Evolutionary conservation across 2,888 invertebrate species (phyloP).

Genomic region (Erynnis tages): DNA sequence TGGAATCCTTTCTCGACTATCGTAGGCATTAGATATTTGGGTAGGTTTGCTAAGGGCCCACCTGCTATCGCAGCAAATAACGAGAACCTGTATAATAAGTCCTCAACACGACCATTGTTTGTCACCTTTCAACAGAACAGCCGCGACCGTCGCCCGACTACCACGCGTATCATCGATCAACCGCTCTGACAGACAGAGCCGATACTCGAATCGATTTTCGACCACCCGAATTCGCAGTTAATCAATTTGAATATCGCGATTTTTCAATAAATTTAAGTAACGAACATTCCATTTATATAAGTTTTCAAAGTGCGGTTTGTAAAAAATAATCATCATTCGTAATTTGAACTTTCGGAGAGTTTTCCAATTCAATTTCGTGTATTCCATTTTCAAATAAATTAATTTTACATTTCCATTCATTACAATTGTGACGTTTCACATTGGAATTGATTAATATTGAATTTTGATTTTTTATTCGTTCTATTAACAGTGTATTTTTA

Average conservation of each 20-base stretch:
- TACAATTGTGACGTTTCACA: too few species aligned
- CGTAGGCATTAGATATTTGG: neutral
- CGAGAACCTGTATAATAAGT: conserved; percentile 68
- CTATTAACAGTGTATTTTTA: neutral
- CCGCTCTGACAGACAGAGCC: conserved; percentile 44
- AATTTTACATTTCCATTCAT: too few species aligned
- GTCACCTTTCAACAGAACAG: conserved; percentile 62
- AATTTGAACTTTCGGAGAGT: conserved; percentile 1
- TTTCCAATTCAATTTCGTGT: neutral
- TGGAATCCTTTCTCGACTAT: too few species aligned
- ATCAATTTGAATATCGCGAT: conserved; percentile 3
- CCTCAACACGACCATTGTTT: conserved; percentile 62
- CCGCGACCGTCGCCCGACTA: conserved; percentile 56
- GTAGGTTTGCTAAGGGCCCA: conserved; percentile 45
- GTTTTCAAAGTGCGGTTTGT: neutral
- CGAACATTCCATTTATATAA: neutral
- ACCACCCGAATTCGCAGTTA: neutral
- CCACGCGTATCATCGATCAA: conserved; percentile 55
- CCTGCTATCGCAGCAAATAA: conserved; percentile 58
- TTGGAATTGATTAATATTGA: conserved; percentile 13
- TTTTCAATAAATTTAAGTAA: neutral
- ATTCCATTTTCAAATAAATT: neutral
- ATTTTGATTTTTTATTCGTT: conserved; percentile 24
- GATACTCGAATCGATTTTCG: conserved; percentile 42
- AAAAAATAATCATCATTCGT: neutral